A percentile compares a stretch with the other conserved stretches of the same genome.
Conservation (phyloP, 1,140 invertebrate genomes). For the Drosophila pseudoananassae region DNA sequence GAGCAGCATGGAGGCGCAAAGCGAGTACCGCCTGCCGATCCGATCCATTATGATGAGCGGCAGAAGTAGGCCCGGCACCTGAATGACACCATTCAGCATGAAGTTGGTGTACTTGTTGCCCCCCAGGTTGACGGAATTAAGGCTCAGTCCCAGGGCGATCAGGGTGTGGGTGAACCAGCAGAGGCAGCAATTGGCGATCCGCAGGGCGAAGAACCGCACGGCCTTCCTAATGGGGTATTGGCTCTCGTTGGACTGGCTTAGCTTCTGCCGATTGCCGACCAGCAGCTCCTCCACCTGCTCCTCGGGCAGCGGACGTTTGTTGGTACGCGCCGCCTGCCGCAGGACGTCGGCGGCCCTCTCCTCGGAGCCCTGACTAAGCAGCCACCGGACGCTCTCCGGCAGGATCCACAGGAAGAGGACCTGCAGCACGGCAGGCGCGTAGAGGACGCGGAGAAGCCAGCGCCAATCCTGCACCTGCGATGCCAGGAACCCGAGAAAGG, state of each 20-base stretch:
- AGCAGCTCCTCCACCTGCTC: constrained; percentile 84
- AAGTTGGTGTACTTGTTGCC: constrained; percentile 90
- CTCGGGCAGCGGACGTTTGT: constrained; percentile 86
- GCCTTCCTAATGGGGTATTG: constrained; percentile 69
- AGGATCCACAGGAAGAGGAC: constrained; percentile 87
- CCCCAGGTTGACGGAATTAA: constrained; percentile 90
- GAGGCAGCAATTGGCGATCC: constrained; percentile 87
- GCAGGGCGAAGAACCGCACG: constrained; percentile 77
- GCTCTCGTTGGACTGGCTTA: constrained; percentile 65
- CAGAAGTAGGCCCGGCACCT: constrained; percentile 89
- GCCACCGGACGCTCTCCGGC: constrained; percentile 89
- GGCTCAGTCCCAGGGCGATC: constrained; percentile 92
- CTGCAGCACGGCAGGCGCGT: constrained; percentile 88
- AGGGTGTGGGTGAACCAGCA: constrained; percentile 90
- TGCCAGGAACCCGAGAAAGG: constrained; percentile 87
- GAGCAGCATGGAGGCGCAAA: constrained; percentile 86
- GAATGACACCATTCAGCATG: constrained; percentile 88
- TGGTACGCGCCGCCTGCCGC: constrained; percentile 88
- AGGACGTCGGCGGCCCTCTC: constrained; percentile 86
- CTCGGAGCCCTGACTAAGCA: constrained; percentile 88
- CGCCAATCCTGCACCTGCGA: constrained; percentile 90
- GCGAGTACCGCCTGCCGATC: constrained; percentile 87
- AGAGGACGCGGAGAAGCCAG: constrained; percentile 87
- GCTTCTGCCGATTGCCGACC: constrained; percentile 56
- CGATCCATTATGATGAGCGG: constrained; percentile 87